Evolutionary conservation across 2,113 vertebrate species (phyloP).

Genomic region (Poicephalus gulielmi): DNA sequence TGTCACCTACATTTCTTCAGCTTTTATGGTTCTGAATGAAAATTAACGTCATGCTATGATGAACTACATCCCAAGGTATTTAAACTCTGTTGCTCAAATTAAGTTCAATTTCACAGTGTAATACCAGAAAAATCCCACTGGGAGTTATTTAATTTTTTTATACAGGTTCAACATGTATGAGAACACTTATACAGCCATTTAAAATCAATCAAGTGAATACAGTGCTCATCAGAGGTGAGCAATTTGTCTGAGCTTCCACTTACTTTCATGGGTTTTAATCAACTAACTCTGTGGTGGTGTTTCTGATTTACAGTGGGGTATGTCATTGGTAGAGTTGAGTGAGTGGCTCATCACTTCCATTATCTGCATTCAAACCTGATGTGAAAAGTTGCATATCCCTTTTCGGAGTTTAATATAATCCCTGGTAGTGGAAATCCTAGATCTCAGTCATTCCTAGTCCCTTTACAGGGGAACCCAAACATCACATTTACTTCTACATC

Average conservation of each 20-base stretch:
- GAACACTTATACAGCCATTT: conserved; percentile 40
- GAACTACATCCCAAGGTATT: conserved; percentile 27
- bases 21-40: neutral
- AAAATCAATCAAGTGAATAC: conserved; percentile 53
- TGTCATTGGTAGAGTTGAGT: neutral
- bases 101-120: conserved; percentile 37
- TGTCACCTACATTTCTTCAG: neutral
- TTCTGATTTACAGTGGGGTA: neutral
- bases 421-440: neutral
- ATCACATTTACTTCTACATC: neutral
- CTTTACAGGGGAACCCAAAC: neutral
- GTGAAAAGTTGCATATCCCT: neutral
- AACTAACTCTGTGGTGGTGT: neutral
- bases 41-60: neutral
- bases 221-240: conserved; percentile 16
- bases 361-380: neutral
- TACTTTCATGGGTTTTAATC: neutral
- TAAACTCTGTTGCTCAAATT: conserved; percentile 42
- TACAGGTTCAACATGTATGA: conserved; percentile 41
- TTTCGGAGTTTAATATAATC: neutral
- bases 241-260: conserved; percentile 44
- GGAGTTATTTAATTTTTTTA: conserved; percentile 46
- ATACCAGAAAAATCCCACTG: conserved; percentile 20
- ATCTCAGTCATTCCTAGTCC: neutral
- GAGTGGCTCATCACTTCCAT: neutral